These are phyloP conservation scores for Tetrapedia diversipes DNA, from an alignment of 2,888 invertebrate genomes.

Conservation along the genomic window DNA sequence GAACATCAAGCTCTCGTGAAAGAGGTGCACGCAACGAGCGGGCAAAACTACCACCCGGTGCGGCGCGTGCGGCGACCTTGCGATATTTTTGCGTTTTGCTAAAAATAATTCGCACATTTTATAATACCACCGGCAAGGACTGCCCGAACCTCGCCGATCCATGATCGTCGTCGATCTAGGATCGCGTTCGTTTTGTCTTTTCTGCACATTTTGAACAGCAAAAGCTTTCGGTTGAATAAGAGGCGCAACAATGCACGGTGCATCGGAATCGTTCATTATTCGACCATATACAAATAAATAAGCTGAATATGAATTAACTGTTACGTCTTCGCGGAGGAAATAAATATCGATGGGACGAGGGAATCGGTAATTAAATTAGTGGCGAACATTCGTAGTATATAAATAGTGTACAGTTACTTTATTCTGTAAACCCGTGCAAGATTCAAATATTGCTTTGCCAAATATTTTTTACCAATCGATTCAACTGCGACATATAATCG, in stretches of 20 bases:
- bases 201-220: conserved; percentile 26
- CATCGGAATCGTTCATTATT: neutral
- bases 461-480: too few species aligned
- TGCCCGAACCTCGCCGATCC: conserved; percentile 61
- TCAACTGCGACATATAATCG: too few species aligned
- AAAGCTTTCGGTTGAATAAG: too few species aligned
- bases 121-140: conserved; percentile 72
- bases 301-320: conserved; percentile 30
- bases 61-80: conserved; percentile 80
- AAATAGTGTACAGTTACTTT: too few species aligned
- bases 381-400: too few species aligned
- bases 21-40: conserved; percentile 59
- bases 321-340: neutral
- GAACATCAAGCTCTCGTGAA: conserved; percentile 44
- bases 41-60: conserved; percentile 65
- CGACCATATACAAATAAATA: too few species aligned
- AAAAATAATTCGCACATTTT: conserved; percentile 82
- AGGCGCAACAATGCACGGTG: too few species aligned
- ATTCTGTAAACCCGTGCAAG: neutral
- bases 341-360: too few species aligned
- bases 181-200: conserved; percentile 24
- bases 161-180: too few species aligned
- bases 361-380: too few species aligned
- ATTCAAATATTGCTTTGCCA: conserved; percentile 10
- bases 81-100: conserved; percentile 80